These are phyloP conservation scores for Oscheius onirici DNA, from an alignment of 2,888 invertebrate species.

Conservation along the genomic window DNA sequence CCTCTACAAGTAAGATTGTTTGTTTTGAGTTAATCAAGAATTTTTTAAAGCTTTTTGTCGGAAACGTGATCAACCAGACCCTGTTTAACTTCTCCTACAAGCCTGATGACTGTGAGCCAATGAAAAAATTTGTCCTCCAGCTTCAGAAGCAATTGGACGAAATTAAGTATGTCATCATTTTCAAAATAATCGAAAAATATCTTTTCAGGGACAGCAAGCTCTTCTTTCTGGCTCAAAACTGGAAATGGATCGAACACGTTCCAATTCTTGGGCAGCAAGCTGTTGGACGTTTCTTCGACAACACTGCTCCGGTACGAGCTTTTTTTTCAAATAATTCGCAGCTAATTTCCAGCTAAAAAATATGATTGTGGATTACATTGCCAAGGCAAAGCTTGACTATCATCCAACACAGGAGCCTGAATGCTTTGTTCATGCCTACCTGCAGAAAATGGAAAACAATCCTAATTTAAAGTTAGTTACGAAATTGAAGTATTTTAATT, in stretches of 20 bases:
- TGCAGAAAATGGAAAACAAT: slow-evolving; percentile 29
- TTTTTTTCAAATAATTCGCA: not conserved
- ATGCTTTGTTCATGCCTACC: slow-evolving; percentile 49
- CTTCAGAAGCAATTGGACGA: slow-evolving; percentile 14
- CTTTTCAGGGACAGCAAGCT: slow-evolving; percentile 27
- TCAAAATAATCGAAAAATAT: too few species aligned
- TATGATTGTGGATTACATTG: slow-evolving; percentile 28
- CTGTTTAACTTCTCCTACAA: slow-evolving; percentile 49
- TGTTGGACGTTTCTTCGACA: slow-evolving; percentile 7
- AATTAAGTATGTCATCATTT: not conserved
- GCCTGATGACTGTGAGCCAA: slow-evolving; percentile 36
- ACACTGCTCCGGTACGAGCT: not conserved
- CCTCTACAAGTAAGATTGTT: slow-evolving; percentile 38
- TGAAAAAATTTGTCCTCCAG: slow-evolving; percentile 33
- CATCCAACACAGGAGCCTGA: slow-evolving; percentile 38
- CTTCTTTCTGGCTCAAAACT: slow-evolving; percentile 19
- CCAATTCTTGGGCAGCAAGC: slow-evolving; percentile 23
- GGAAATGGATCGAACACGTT: slow-evolving; percentile 34
- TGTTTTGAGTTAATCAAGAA: not conserved
- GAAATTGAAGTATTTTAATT: not conserved
- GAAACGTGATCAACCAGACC: slow-evolving; percentile 53
- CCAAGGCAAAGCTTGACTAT: slow-evolving; percentile 37
- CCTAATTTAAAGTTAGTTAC: not conserved
- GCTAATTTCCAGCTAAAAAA: slow-evolving; percentile 27
- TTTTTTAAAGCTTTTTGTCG: slow-evolving; percentile 52